A percentile compares a stretch with the other conserved stretches of the same genome.
Evolutionary conservation across 2,797 vertebrate genomes (phyloP).

Genomic region (Lepus oiostolus): DNA sequence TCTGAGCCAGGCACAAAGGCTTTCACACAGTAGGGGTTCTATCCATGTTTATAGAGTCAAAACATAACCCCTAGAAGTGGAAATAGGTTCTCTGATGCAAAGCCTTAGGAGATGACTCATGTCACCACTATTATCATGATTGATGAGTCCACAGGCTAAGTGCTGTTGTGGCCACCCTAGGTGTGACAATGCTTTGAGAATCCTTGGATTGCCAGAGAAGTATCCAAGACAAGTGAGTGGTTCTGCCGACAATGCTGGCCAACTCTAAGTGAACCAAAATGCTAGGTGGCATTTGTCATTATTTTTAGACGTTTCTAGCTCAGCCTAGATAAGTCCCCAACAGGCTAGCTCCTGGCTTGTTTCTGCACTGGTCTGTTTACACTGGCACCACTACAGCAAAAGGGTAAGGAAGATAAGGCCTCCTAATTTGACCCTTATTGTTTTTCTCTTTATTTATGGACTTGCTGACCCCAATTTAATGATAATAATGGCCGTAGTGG

Average conservation of each 20-base stretch:
- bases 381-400: background rate
- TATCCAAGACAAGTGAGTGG: background rate
- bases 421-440: background rate
- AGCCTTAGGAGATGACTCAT: constrained; percentile 14
- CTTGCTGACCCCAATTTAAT: constrained; percentile 22
- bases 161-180: background rate
- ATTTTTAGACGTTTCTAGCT: constrained; percentile 47
- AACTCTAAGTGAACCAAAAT: constrained; percentile 38
- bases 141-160: constrained; percentile 55
- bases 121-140: constrained; percentile 20
- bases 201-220: background rate
- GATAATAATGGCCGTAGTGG: background rate
- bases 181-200: constrained; percentile 50
- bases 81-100: constrained; percentile 57
- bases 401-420: background rate
- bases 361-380: constrained; percentile 6
- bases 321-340: background rate
- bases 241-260: background rate
- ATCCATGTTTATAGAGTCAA: constrained; percentile 58
- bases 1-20: constrained; percentile 46
- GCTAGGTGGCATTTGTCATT: background rate
- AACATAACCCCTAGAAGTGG: constrained; percentile 41
- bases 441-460: background rate
- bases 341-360: background rate
- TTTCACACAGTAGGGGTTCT: constrained; percentile 51